A percentile compares a stretch with the other conserved stretches of the same genome.
These are phyloP conservation scores for Sitobion miscanthi DNA, from an alignment of 1,140 invertebrate genomes.

Conservation along the genomic window DNA sequence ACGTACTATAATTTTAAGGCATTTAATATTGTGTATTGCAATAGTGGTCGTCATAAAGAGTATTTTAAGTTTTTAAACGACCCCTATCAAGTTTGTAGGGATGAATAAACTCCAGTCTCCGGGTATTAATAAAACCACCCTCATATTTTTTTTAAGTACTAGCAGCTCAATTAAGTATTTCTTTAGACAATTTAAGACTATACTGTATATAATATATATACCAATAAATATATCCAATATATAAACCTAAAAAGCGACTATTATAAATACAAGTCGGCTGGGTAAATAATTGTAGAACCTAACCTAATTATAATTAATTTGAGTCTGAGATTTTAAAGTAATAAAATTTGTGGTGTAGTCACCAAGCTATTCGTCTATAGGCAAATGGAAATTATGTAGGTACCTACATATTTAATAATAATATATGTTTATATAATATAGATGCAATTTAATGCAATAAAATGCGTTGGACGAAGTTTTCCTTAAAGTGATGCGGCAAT, in stretches of 20 bases:
- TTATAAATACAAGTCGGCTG: neutral
- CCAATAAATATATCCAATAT: neutral
- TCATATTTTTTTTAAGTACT: slow-evolving; percentile 13
- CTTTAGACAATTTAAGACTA: neutral
- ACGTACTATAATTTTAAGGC: neutral
- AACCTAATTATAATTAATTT: neutral
- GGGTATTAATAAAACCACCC: slow-evolving; percentile 38
- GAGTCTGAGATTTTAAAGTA: neutral
- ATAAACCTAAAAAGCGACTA: neutral
- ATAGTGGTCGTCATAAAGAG: neutral
- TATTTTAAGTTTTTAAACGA: slow-evolving; percentile 46
- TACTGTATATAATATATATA: neutral
- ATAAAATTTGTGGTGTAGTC: neutral
- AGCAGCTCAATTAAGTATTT: slow-evolving; percentile 9
- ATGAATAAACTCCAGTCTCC: slow-evolving; percentile 23
- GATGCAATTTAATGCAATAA: neutral
- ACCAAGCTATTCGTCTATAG: neutral
- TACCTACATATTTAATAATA: too few relatives aligned
- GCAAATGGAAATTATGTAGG: neutral
- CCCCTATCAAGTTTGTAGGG: slow-evolving; percentile 27
- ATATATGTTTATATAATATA: neutral
- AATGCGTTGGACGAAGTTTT: neutral
- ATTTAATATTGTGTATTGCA: neutral
- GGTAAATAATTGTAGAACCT: neutral
- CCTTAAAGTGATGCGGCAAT: neutral